Base-by-base conservation (phyloP, 2,113 vertebrate genomes). In the Crypturellus undulatus region DNA sequence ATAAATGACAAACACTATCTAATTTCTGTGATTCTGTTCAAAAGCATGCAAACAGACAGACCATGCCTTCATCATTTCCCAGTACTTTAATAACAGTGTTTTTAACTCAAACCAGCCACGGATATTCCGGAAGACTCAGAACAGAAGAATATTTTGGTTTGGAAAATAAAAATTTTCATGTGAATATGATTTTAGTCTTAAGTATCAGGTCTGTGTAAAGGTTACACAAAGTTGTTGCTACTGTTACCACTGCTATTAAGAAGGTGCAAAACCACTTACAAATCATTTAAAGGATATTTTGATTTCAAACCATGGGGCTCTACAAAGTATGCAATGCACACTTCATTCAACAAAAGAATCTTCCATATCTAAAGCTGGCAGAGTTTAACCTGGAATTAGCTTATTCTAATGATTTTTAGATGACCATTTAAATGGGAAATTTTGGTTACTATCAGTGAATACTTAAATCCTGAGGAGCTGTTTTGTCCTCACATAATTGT, bases 1-100 rank as follows among this genome's bases (percentile, higher is more conserved):
- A 96, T 96, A 93, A 90, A 94, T 84, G 82, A 93, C 64, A 92
- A 92, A 86, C 60, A 71, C 42, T 77, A 90, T 97, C 88, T 90
- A 93, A 84, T 96, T 94, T 96, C 47, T 75, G 7, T 84, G 62
- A 84, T 58, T 92, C 45, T 81, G 12, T 90, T 90, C 85, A 72
- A 95, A 83, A 93, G 88, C 65, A 97, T 92, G 85, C 40, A 34
- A 90, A 21, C 79, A 94, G 51, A 88, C 34, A 78, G 59, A 30
- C 58, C 92, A 94, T 80, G 79, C 79, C 90, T 90, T 96, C 87
- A 72, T 84, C 77, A 65, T 69, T 94, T 96, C 87, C 82, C 85
- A 90, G 90, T 84, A 42, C 45, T 36, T 32, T 75, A 85, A 82
- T 25, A 86, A 26, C 20, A 65, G 54, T 6, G 4, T 18, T 91